Evolutionary conservation across 1,140 invertebrate species (phyloP).

Genomic region (Drosophila watanabei): DNA sequence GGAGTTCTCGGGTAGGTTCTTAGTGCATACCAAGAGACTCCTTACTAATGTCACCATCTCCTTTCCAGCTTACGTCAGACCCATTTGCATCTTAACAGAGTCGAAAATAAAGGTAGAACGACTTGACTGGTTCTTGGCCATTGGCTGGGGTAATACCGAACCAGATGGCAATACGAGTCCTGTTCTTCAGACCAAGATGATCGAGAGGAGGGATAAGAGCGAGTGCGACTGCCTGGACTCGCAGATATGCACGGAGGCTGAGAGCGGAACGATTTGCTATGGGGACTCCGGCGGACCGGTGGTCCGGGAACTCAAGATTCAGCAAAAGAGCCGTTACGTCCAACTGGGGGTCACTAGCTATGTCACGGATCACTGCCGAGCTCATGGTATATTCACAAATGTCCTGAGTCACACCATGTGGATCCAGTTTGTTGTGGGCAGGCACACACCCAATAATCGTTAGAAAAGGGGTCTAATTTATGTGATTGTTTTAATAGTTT

Average conservation of each 20-base stretch:
- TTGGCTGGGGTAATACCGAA: not conserved
- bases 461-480: not conserved
- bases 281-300: slow-evolving; percentile 1
- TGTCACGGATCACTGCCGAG: not conserved
- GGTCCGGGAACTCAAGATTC: not conserved
- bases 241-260: not conserved
- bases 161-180: not conserved
- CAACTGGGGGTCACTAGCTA: not conserved
- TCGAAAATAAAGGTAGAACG: not conserved
- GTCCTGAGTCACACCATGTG: not conserved
- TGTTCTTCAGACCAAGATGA: not conserved
- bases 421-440: not conserved
- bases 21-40: too few relatives aligned
- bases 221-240: not conserved
- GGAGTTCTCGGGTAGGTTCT: not conserved
- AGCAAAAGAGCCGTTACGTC: not conserved
- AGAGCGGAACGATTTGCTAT: not conserved
- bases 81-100: not conserved
- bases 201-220: not conserved
- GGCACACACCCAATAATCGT: not conserved
- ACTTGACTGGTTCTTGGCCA: not conserved
- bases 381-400: not conserved
- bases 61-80: not conserved
- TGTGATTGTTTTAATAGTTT: not conserved
- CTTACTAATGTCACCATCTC: not conserved